These are phyloP conservation scores for Araneus ventricosus DNA, from an alignment of 1,140 invertebrate species.

Conservation along the genomic window DNA sequence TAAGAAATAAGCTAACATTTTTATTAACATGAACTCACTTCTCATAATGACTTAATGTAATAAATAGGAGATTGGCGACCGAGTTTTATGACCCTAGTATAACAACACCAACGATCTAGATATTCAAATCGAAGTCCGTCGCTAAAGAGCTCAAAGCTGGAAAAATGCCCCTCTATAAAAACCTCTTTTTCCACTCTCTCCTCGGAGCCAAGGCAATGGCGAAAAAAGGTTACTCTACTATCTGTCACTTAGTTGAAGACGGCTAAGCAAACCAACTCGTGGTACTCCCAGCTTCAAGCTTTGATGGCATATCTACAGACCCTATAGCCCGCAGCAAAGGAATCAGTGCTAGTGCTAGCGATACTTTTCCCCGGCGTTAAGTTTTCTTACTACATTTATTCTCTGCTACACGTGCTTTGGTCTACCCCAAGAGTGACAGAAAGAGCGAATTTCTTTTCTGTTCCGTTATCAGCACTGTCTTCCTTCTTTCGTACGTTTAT, in stretches of 20 bases:
- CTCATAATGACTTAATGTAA: no score
- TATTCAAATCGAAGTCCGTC: constrained; percentile 20
- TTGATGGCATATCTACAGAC: constrained; percentile 58
- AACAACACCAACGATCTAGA: background rate
- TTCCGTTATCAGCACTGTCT: constrained; percentile 56
- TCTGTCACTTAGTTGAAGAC: constrained; percentile 63
- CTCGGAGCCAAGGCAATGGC: background rate
- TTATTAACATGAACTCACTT: no score
- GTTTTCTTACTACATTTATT: constrained; percentile 63
- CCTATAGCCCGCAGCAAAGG: constrained; percentile 42
- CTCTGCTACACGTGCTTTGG: constrained; percentile 53
- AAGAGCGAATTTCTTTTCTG: constrained; percentile 57
- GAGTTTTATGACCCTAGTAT: background rate
- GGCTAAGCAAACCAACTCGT: constrained; percentile 50
- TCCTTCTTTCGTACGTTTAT: constrained; percentile 59
- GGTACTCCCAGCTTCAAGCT: constrained; percentile 44
- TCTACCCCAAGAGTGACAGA: constrained; percentile 60
- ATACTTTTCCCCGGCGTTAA: constrained; percentile 51
- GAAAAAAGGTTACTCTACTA: constrained; percentile 49
- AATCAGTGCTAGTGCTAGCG: constrained; percentile 45
- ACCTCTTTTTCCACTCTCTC: background rate
- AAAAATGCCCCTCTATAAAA: constrained; percentile 15
- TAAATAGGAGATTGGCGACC: no score
- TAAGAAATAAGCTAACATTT: no score
- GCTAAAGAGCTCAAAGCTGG: background rate